Evolutionary conservation across 2,113 vertebrate species (phyloP), one percentile per base, ranked within the genome.

Genomic region (Takifugu bimaculatus): DNA sequence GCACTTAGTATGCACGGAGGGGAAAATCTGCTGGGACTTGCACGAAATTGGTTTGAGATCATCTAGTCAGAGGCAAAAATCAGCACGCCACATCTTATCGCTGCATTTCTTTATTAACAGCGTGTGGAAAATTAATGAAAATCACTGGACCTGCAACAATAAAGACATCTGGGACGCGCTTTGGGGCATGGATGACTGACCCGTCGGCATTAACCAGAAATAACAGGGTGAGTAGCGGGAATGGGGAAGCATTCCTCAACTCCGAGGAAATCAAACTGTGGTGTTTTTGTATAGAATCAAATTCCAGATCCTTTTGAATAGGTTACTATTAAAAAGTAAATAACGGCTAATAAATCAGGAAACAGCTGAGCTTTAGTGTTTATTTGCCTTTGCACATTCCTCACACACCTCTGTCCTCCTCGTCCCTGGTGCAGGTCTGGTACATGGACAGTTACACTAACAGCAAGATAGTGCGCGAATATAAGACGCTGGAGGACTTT

Each of bases 121-220:
- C 96, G 4, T 99, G 97, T 81, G 97, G 96, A 14, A 99, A 97
- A 89, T 54, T 99, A 92, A 99, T 99, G 97, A 98, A 98, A 93
- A 98, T 98, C 91, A 95, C 93, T 72, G 96, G 95, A 78, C 96
- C 96, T 39, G 82, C 91, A 78, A 98, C 96, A 74, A 90, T 99
- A 85, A 99, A 99, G 93, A 97, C 92, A 71, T 99, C 97, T 15
- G 96, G 97, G 87, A 98, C 95, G 20, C 91, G 97, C 55, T 99
- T 98, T 85, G 97, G 96, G 50, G 96, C 97, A 78, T 99, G 97
- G 97, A 98, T 98, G 96, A 97, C 94, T 26, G 97, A 99, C 76
- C 96, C 96, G 20, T 79, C 94, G 63, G 93, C 94, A 63, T 90
- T 94, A 15, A 91, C 93, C 70, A 95, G 93, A 87, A 94, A 94